phyloP scores from a whole-genome alignment of 2,113 vertebrate species.

The Carettochelys insculpta region DNA sequence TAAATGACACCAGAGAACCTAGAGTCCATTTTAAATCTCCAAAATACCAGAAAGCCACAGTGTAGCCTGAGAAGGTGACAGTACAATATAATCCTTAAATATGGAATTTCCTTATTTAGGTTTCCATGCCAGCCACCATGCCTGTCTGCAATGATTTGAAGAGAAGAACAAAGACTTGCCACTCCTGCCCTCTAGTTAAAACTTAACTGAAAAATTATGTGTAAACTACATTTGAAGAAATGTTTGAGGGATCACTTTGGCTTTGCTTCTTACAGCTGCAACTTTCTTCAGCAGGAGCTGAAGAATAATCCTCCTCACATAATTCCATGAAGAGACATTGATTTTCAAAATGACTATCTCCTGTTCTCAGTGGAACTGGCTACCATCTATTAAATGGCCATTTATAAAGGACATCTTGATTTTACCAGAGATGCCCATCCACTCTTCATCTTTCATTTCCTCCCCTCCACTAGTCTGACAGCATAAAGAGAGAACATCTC shows the following conservation, averaged over 20 bases:
- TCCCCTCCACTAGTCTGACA: background rate
- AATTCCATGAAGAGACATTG: background rate
- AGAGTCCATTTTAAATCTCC: background rate
- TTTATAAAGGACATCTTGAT: background rate
- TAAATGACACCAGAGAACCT: background rate
- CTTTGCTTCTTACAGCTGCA: background rate
- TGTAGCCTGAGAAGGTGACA: rapidly evolving
- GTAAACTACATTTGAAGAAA: background rate
- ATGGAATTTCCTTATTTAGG: background rate
- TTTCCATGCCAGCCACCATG: rapidly evolving
- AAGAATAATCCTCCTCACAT: background rate
- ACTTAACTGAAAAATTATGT: background rate
- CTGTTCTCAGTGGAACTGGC: background rate
- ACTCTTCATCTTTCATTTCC: background rate
- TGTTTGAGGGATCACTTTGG: background rate
- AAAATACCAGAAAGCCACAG: background rate
- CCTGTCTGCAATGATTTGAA: background rate
- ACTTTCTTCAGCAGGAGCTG: background rate
- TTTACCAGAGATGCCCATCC: background rate
- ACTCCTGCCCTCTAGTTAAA: background rate
- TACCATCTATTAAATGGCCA: background rate
- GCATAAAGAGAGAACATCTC: background rate
- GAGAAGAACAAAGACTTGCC: rapidly evolving
- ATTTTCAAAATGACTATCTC: background rate
- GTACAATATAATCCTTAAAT: background rate